Conservation (phyloP, 2,888 invertebrate species). For the Arctia plantaginis region DNA sequence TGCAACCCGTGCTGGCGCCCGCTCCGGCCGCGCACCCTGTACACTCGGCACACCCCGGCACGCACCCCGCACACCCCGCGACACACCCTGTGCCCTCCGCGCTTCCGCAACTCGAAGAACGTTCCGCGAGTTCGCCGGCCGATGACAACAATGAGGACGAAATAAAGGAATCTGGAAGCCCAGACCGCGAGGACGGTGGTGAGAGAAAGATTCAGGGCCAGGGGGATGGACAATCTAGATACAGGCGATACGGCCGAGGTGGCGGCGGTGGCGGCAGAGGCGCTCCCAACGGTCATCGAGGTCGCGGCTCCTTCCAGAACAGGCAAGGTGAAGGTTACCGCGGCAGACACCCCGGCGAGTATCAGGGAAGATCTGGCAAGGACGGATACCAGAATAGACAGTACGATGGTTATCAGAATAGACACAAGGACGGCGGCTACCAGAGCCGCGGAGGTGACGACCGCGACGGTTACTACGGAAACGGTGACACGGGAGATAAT, state of each 20-base stretch:
- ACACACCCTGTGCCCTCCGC: constrained; percentile 20
- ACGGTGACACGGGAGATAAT: constrained; percentile 76
- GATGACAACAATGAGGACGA: constrained; percentile 69
- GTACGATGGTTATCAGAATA: constrained; percentile 73
- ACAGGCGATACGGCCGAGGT: constrained; percentile 72
- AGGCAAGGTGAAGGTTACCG: constrained; percentile 74
- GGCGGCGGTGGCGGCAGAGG: constrained; percentile 66
- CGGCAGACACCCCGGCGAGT: constrained; percentile 66
- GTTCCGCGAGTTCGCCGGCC: constrained; percentile 44
- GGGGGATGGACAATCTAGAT: constrained; percentile 77
- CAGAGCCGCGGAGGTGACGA: constrained; percentile 67
- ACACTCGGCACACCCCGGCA: neutral
- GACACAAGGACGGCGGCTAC: constrained; percentile 70
- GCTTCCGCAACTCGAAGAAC: constrained; percentile 39
- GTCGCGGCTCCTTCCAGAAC: constrained; percentile 72
- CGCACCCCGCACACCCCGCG: neutral
- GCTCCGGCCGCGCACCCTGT: constrained; percentile 39
- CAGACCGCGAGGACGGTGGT: constrained; percentile 70
- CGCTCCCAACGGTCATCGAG: constrained; percentile 78
- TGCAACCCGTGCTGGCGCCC: constrained; percentile 65
- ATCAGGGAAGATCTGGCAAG: constrained; percentile 69
- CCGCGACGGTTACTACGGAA: constrained; percentile 72
- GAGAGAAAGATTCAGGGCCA: constrained; percentile 77
- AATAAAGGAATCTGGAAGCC: constrained; percentile 71
- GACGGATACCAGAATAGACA: constrained; percentile 74